Evolutionary conservation across 2,888 invertebrate species (phyloP).

Genomic region (Hypercompe scribonia): DNA sequence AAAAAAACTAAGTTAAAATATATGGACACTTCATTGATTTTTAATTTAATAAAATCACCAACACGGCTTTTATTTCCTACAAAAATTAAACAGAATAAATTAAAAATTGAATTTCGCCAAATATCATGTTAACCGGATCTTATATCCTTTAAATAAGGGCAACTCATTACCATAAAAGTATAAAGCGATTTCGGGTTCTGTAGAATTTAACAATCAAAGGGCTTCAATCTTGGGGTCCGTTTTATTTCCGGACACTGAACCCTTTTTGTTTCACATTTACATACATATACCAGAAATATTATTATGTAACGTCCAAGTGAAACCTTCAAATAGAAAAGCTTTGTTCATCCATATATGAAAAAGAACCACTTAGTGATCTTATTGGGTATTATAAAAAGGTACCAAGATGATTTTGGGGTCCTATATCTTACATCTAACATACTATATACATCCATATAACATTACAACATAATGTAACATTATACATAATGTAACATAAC

Average conservation of each 20-base stretch:
- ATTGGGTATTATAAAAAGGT: no score
- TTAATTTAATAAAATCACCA: no score
- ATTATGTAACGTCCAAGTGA: constrained; percentile 1
- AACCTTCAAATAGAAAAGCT: background rate
- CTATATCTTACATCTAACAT: no score
- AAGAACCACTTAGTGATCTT: no score
- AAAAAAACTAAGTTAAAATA: no score
- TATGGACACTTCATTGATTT: no score
- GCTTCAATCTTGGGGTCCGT: constrained; percentile 22
- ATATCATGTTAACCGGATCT: constrained; percentile 32
- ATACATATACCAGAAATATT: constrained; percentile 46
- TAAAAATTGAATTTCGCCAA: constrained; percentile 25
- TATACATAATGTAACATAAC: no score
- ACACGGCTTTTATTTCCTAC: background rate
- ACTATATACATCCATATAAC: no score
- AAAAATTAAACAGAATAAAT: constrained; percentile 26
- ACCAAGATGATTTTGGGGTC: no score
- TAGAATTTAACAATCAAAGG: constrained; percentile 43
- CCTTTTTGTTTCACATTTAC: constrained; percentile 44
- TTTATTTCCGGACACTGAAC: constrained; percentile 29
- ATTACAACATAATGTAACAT: no score
- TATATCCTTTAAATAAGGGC: constrained; percentile 43
- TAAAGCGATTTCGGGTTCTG: constrained; percentile 47
- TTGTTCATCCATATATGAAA: background rate
- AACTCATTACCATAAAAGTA: constrained; percentile 50